These are phyloP conservation scores for Sycophila texana DNA, from an alignment of 2,888 invertebrate genomes.

Conservation along the genomic window DNA sequence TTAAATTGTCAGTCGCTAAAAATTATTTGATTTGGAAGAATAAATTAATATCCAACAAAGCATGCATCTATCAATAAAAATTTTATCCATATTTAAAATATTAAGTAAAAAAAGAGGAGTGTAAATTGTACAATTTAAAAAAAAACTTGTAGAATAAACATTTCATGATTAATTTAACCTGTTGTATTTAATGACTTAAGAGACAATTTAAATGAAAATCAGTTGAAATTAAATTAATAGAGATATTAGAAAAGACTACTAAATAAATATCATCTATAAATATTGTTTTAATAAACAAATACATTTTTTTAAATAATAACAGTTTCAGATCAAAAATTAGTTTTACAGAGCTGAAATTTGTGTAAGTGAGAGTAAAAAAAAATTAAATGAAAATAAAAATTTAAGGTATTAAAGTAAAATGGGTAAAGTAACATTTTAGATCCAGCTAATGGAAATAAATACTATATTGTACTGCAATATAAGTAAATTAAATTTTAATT, in stretches of 20 bases:
- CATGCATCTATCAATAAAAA: too few species aligned
- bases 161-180: too few species aligned
- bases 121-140: too few species aligned
- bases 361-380: neutral
- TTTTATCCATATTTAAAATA: too few species aligned
- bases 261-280: conserved; percentile 1
- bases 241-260: conserved; percentile 7
- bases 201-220: conserved; percentile 30
- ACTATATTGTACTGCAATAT: conserved; percentile 56
- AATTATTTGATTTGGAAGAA: conserved; percentile 36
- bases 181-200: neutral
- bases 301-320: conserved; percentile 13
- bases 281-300: conserved; percentile 15
- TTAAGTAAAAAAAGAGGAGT: too few species aligned
- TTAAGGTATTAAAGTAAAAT: conserved; percentile 32
- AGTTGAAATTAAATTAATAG: conserved; percentile 11
- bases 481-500: conserved; percentile 53
- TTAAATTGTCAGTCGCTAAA: conserved; percentile 25
- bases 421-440: conserved; percentile 32
- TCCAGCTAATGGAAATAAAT: conserved; percentile 54
- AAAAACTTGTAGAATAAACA: too few species aligned
- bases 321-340: conserved; percentile 14
- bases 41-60: too few species aligned
- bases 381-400: neutral
- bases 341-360: neutral